Evolutionary conservation across 2,888 invertebrate genomes (phyloP), one percentile per base, ranked within the genome.

Genomic region (Tiliacea aurago): DNA sequence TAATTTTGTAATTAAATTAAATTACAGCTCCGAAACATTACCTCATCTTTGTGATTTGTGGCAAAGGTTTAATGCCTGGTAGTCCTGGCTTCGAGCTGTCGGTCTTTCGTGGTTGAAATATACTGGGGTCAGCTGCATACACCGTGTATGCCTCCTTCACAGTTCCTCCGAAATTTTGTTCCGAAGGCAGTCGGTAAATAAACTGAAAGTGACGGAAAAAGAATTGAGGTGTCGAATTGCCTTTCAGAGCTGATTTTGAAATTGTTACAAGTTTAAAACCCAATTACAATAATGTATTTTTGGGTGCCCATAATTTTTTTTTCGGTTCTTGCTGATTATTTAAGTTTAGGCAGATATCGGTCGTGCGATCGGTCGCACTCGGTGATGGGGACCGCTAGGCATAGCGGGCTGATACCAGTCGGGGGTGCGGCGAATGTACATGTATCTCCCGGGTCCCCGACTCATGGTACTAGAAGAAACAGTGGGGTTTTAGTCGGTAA

Each of bases 111-210:
- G 93, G 88, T 91, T 98, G 98, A 86, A 98, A 97, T 73, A 98
- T 96, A 90, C 98, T 98, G 0, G 98, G 98, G 91, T 98, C 98
- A 0, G 98, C 99, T 64, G 98, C 98, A 89, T 98, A 98, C 84
- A 98, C 98, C 4, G 98, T 98, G 80, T 96, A 96, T 7, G 98
- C 97, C 86, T 98, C 98, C 92, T 97, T 97, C 62, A 98, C 96
- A 64, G 98, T 97, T 6, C 98, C 98, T 73, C 98, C 97, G 86
- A 97, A 98, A 86, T 97, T 97, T 87, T 97, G 97, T 68, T 98
- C 97, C 0, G 98, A 98, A 4, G 98, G 98, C 51, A 98, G 94
- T 37, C 98, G 97, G 92, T 98, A 98, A 89, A 99, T 98, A 71
- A 98, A 97, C 97, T 97, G 78, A 51, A 73, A 81, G 2, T 13